Percentiles rank a stretch among this genome's conserved stretches.
These are phyloP conservation scores for Drosophila infuscata DNA, from an alignment of 2,888 invertebrate species.

Conservation along the genomic window DNA sequence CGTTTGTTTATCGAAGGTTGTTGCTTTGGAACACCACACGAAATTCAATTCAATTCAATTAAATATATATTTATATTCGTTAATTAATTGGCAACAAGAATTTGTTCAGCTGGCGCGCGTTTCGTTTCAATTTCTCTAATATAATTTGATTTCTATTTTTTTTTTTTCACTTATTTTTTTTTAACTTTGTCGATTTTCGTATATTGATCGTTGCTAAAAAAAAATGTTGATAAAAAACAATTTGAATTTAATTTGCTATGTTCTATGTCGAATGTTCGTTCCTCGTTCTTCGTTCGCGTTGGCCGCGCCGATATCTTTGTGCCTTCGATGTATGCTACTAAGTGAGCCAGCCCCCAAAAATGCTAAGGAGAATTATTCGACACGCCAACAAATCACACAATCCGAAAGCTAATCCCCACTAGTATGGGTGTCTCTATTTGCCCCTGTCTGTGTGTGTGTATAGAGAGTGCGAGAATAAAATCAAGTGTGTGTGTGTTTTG, in stretches of 20 bases:
- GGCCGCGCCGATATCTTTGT: constrained; percentile 77
- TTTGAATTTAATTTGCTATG: constrained; percentile 55
- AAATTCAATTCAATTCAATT: constrained; percentile 18
- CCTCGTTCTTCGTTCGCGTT: constrained; percentile 76
- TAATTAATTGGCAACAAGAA: constrained; percentile 45
- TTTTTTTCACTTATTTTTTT: constrained; percentile 8
- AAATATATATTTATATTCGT: constrained; percentile 21
- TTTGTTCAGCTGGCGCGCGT: constrained; percentile 53
- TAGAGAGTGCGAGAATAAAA: background rate
- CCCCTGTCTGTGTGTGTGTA: background rate
- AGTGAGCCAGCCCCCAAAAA: constrained; percentile 53
- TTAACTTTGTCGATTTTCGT: constrained; percentile 28
- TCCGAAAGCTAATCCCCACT: constrained; percentile 47
- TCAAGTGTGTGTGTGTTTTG: background rate
- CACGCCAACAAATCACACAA: constrained; percentile 30
- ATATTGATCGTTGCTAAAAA: constrained; percentile 37
- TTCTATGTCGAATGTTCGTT: constrained; percentile 67
- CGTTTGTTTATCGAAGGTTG: constrained; percentile 42
- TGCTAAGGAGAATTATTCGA: constrained; percentile 57
- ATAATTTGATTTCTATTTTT: constrained; percentile 6
- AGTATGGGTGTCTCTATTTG: constrained; percentile 31
- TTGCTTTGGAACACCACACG: constrained; percentile 58
- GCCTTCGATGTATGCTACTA: constrained; percentile 80
- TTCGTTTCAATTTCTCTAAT: constrained; percentile 57
- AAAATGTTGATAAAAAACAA: constrained; percentile 14